A percentile compares a stretch with the other conserved stretches of the same genome.
phyloP scores from a whole-genome alignment of 2,113 vertebrate genomes.

The Syngnathus scovelli region DNA sequence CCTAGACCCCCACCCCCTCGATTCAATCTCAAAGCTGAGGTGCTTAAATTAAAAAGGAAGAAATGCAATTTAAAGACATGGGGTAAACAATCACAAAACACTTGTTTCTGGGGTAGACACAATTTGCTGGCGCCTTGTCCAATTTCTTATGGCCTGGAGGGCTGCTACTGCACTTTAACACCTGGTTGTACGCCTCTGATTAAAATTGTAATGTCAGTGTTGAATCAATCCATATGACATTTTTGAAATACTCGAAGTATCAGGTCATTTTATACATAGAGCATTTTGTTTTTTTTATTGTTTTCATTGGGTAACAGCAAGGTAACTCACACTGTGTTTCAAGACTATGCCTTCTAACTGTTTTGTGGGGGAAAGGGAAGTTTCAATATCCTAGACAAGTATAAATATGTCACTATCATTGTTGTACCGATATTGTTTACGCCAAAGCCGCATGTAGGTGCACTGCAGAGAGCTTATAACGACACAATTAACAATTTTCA shows the following conservation, averaged over 20 bases:
- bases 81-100: slow-evolving; percentile 81
- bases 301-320: slow-evolving; percentile 57
- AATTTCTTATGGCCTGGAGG: slow-evolving; percentile 77
- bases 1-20: slow-evolving; percentile 17
- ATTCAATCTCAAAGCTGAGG: slow-evolving; percentile 54
- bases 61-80: slow-evolving; percentile 93
- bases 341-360: slow-evolving; percentile 64
- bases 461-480: slow-evolving; percentile 1
- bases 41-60: slow-evolving; percentile 80
- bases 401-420: slow-evolving; percentile 30
- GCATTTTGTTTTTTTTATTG: slow-evolving; percentile 43
- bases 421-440: slow-evolving; percentile 13
- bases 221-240: slow-evolving; percentile 82
- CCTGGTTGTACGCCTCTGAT: slow-evolving; percentile 79
- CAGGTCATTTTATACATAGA: slow-evolving; percentile 65
- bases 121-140: slow-evolving; percentile 80
- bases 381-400: slow-evolving; percentile 53
- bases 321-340: slow-evolving; percentile 43
- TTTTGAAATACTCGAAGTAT: slow-evolving; percentile 73
- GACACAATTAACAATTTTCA: neutral
- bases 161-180: slow-evolving; percentile 71
- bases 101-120: slow-evolving; percentile 77
- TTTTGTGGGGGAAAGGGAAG: slow-evolving; percentile 39
- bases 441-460: slow-evolving; percentile 12
- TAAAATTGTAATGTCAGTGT: slow-evolving; percentile 77